Evolutionary conservation across 2,888 invertebrate genomes (phyloP).

Genomic region (Apoderus coryli): DNA sequence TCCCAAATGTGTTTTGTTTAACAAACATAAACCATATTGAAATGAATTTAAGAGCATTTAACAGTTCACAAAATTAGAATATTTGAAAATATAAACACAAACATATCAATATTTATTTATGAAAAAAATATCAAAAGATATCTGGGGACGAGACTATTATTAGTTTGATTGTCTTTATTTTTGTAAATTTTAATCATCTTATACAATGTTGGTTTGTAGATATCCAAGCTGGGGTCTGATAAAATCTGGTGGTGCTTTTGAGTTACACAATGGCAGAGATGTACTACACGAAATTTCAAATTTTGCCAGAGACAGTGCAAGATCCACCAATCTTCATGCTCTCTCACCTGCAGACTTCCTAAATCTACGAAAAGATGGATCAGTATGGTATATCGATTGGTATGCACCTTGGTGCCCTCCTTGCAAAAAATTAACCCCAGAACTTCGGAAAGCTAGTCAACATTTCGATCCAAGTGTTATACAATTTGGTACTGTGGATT

Average conservation of each 20-base stretch:
- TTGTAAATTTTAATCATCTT: no score
- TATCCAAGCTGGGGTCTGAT: conserved; percentile 60
- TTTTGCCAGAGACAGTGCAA: conserved; percentile 48
- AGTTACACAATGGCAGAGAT: conserved; percentile 51
- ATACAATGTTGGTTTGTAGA: no score
- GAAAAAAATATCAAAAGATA: no score
- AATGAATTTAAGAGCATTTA: no score
- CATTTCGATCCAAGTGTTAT: conserved; percentile 35
- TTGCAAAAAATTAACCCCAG: conserved; percentile 52
- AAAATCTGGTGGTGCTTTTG: conserved; percentile 61
- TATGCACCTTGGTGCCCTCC: conserved; percentile 71
- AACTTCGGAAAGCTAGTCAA: conserved; percentile 48
- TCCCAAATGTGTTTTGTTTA: no score
- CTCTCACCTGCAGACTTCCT: conserved; percentile 47
- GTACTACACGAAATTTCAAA: conserved; percentile 41
- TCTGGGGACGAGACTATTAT: no score
- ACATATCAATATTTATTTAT: no score
- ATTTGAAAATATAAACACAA: no score
- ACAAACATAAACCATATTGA: no score
- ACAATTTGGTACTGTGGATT: conserved; percentile 53
- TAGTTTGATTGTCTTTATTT: no score
- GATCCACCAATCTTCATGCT: conserved; percentile 43
- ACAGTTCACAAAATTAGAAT: no score
- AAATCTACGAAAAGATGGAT: conserved; percentile 36
- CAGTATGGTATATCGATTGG: conserved; percentile 56